Percentiles rank a stretch among this genome's conserved stretches.
These are phyloP conservation scores for Crossocerus cetratus DNA, from an alignment of 2,888 invertebrate species.

Conservation along the genomic window DNA sequence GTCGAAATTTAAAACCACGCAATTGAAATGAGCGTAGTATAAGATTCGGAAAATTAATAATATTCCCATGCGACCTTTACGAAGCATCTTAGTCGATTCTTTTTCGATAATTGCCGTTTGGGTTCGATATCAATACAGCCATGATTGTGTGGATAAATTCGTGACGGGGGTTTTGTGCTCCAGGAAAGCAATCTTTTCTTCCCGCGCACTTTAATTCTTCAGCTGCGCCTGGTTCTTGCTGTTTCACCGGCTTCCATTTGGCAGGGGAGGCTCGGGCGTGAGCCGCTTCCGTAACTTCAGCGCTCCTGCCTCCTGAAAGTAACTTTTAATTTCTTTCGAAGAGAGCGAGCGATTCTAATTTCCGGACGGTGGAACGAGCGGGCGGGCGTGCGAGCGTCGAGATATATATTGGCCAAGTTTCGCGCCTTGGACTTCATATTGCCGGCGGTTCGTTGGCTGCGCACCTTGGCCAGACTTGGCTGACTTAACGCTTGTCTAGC, in stretches of 20 bases:
- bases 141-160: too few relatives aligned
- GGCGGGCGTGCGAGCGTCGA: constrained; percentile 1
- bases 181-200: background rate
- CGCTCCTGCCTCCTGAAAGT: constrained; percentile 30
- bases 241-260: constrained; percentile 30
- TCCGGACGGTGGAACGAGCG: constrained; percentile 29
- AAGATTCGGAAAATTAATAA: too few relatives aligned
- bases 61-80: too few relatives aligned
- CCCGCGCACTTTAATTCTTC: background rate
- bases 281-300: constrained; percentile 43
- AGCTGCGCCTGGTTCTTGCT: background rate
- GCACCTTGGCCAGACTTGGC: constrained; percentile 22
- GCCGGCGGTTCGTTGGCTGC: constrained; percentile 15
- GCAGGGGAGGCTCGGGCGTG: constrained; percentile 15
- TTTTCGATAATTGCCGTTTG: too few relatives aligned
- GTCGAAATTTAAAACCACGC: too few relatives aligned
- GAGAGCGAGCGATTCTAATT: constrained; percentile 59
- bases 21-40: too few relatives aligned
- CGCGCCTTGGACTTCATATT: constrained; percentile 52
- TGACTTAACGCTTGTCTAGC: constrained; percentile 59
- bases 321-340: constrained; percentile 60
- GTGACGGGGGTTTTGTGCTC: background rate
- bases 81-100: too few relatives aligned
- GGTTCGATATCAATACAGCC: too few relatives aligned
- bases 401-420: constrained; percentile 58